Base-by-base conservation (phyloP, 2,888 invertebrate species). In the Mamestra brassicae region DNA sequence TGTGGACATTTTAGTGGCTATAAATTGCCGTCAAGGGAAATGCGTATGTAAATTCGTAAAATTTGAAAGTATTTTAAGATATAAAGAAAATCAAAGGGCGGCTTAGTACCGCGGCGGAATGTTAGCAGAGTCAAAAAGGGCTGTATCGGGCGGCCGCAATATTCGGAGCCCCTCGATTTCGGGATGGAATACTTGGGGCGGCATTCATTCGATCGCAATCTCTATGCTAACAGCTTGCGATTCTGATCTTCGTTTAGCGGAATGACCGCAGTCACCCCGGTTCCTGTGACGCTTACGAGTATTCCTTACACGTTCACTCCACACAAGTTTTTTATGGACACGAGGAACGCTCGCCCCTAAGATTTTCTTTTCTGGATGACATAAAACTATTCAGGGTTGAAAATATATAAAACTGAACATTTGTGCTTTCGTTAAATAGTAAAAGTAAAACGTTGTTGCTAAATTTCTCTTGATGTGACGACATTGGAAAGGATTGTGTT, bases 211-310 rank as follows among this genome's bases (percentile, higher is more conserved):
- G 96, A 96, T 96, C 93, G 94, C 96, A 96, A 96, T 96, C 96
- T 96, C 96, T 96, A 96, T 96, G 96, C 96, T 96, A 96, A 96
- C 95, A 95, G 96, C 95, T 94, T 94, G 94, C 95, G 96, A 96
- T 96, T 96, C 95, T 95, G 96, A 96, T 96, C 96, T 96, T 96
- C 96, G 96, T 96, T 96, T 96, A 96, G 95, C 96, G 95, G 90
- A 96, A 96, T 96, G 96, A 96, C 96, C 96, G 95, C 96, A 95
- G 95, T 92, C 95, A 94, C 96, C 95, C 94, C 93, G 89, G 91
- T 91, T 92, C 91, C 93, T 90, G 94, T 94, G 94, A 95, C 94
- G 95, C 92, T 95, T 95, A 87, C 85, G 87, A 88, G 83, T 85
- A 96, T 95, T 96, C 96, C 94, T 94, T 94, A 95, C 96, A 96